phyloP scores from a whole-genome alignment of 2,113 vertebrate genomes.

The Pantherophis guttatus region DNA sequence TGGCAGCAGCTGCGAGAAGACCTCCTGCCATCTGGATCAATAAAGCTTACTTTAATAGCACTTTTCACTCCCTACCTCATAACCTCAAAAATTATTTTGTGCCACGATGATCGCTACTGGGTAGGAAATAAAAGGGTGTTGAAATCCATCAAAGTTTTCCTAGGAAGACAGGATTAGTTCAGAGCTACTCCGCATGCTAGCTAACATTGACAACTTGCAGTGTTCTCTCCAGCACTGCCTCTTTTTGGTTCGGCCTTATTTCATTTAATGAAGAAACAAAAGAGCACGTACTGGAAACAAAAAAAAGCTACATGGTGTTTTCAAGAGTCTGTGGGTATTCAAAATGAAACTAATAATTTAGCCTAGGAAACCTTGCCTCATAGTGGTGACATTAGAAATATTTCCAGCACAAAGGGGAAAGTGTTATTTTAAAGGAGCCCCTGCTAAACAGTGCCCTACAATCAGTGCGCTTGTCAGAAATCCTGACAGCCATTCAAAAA shows the following conservation, averaged over 20 bases:
- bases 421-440: not conserved
- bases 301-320: conserved; percentile 28
- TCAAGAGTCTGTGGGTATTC: conserved; percentile 33
- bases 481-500: not conserved
- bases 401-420: conserved; percentile 17
- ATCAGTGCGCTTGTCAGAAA: not conserved
- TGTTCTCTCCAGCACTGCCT: conserved; percentile 17
- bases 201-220: conserved; percentile 44
- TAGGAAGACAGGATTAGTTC: conserved; percentile 58
- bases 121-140: conserved; percentile 62
- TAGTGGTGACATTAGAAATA: conserved; percentile 27
- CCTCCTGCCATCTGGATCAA: conserved; percentile 60
- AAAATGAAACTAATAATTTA: conserved; percentile 40
- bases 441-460: not conserved
- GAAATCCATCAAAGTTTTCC: conserved; percentile 61
- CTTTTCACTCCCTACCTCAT: conserved; percentile 53
- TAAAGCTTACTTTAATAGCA: conserved; percentile 57
- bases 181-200: conserved; percentile 52
- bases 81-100: conserved; percentile 65
- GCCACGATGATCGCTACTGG: conserved; percentile 54
- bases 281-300: not conserved
- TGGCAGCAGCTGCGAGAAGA: conserved; percentile 42
- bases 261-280: conserved; percentile 31
- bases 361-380: conserved; percentile 2
- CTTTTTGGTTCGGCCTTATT: conserved; percentile 38